phyloP scores from a whole-genome alignment of 2,888 invertebrate species.

The Lydus trimaculatus region DNA sequence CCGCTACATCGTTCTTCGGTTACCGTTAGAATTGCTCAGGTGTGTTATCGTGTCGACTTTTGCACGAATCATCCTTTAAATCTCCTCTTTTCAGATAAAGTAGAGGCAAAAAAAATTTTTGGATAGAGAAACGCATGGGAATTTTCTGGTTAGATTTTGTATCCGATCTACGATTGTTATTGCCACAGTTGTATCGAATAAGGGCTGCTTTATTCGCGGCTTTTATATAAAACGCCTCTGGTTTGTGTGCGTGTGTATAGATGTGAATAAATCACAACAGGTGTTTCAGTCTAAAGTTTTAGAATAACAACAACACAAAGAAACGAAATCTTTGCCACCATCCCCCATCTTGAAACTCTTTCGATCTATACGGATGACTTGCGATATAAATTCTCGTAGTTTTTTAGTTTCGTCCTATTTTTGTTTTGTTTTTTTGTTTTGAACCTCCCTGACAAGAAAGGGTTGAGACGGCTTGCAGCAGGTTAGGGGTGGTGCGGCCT shows the following conservation, averaged over 20 bases:
- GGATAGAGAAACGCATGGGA: conserved; percentile 29
- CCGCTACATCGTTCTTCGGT: conserved; percentile 34
- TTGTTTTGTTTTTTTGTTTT: neutral
- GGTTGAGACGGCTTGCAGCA: conserved; percentile 40
- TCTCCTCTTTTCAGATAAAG: conserved; percentile 18
- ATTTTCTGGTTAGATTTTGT: conserved; percentile 13
- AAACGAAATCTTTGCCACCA: conserved; percentile 7
- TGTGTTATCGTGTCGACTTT: conserved; percentile 43
- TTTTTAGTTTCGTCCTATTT: conserved; percentile 17
- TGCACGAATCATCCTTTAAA: conserved; percentile 34
- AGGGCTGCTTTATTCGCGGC: conserved; percentile 44
- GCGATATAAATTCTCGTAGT: conserved; percentile 39
- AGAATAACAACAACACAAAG: conserved; percentile 15
- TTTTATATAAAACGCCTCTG: conserved; percentile 41
- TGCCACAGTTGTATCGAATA: conserved; percentile 22
- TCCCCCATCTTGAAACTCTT: conserved; percentile 27
- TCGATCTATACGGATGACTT: conserved; percentile 42
- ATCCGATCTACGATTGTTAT: conserved; percentile 16
- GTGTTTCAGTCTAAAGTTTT: conserved; percentile 18
- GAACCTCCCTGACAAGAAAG: conserved; percentile 25
- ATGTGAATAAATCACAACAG: conserved; percentile 36
- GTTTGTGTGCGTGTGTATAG: conserved; percentile 27
- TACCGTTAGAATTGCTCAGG: conserved; percentile 42
- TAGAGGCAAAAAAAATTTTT: neutral
- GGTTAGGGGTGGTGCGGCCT: conserved; percentile 42